These are phyloP conservation scores for Athripsodes cinereus DNA, from an alignment of 2,888 invertebrate genomes.

Conservation along the genomic window DNA sequence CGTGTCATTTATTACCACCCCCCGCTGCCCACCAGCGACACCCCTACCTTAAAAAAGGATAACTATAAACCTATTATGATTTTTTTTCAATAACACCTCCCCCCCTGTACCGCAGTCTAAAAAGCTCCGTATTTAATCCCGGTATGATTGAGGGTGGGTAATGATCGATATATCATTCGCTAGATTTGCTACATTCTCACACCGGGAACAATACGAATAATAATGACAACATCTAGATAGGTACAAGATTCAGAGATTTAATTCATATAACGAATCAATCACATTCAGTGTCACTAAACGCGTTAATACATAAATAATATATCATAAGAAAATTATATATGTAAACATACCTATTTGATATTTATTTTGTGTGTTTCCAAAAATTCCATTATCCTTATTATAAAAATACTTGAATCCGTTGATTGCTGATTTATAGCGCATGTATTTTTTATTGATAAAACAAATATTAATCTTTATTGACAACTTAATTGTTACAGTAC, in stretches of 20 bases:
- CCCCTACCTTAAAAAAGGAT: conserved; percentile 16
- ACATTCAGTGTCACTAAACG: too few species aligned
- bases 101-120: conserved; percentile 21
- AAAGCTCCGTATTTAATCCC: conserved; percentile 26
- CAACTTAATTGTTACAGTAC: too few species aligned
- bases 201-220: not conserved
- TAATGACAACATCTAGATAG: not conserved
- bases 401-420: too few species aligned
- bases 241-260: not conserved
- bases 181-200: conserved; percentile 25
- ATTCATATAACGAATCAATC: too few species aligned
- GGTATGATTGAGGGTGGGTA: conserved; percentile 16
- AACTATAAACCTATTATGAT: conserved; percentile 28
- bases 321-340: too few species aligned
- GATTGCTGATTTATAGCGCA: too few species aligned
- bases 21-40: conserved; percentile 26
- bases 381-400: too few species aligned
- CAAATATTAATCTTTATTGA: too few species aligned
- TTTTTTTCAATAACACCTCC: conserved; percentile 26
- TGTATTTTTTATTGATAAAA: too few species aligned
- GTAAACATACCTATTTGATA: too few species aligned
- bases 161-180: conserved; percentile 27
- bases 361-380: too few species aligned
- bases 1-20: conserved; percentile 56
- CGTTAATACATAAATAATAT: too few species aligned